Evolutionary conservation across 2,797 vertebrate genomes (phyloP).

Genomic region (Chelonia mydas): DNA sequence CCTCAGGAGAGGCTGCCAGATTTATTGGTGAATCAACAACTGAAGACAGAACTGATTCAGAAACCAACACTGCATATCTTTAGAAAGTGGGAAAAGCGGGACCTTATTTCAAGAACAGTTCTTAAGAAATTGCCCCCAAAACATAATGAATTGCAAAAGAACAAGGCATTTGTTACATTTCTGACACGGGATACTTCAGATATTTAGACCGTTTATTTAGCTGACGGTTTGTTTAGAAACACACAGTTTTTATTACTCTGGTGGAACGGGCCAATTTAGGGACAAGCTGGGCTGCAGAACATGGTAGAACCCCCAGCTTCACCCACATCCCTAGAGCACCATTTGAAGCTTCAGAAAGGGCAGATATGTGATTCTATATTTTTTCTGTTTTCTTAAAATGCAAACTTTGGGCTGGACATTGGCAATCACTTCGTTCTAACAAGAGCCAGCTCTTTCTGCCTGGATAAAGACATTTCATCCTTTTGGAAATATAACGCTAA

Average conservation of each 20-base stretch:
- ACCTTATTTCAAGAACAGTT: background rate
- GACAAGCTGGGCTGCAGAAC: background rate
- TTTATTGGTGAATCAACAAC: background rate
- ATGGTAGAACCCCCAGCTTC: background rate
- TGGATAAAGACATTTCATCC: background rate
- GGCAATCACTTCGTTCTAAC: background rate
- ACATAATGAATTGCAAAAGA: background rate
- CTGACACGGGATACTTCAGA: background rate
- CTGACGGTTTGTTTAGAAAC: background rate
- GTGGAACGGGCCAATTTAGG: background rate
- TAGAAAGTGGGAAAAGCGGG: background rate
- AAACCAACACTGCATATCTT: background rate
- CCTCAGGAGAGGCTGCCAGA: background rate
- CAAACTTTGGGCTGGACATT: constrained; percentile 18
- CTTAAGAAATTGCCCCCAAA: background rate
- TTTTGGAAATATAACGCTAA: constrained; percentile 2
- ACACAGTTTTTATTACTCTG: background rate
- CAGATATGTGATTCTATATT: background rate
- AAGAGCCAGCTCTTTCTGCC: background rate
- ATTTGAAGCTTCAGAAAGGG: constrained; percentile 20
- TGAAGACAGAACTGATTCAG: background rate
- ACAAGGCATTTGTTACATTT: background rate
- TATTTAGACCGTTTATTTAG: background rate
- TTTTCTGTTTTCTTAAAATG: constrained; percentile 32
- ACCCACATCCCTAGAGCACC: background rate